Base-by-base conservation (phyloP, 2,888 invertebrate species). In the Agrilus biguttatus region DNA sequence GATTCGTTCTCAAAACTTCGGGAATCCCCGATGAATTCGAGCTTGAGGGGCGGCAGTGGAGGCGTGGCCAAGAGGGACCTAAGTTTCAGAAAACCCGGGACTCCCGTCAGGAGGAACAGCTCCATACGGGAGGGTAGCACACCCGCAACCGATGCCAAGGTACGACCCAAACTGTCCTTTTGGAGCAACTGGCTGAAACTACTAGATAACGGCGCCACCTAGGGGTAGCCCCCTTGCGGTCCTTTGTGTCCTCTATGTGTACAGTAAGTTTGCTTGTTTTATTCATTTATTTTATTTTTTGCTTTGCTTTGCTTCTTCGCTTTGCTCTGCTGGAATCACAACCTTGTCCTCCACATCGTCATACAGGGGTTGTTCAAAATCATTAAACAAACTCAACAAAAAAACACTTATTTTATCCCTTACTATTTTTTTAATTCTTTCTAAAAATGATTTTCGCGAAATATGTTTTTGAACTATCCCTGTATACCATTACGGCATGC, bases 101-200 rank as follows among this genome's bases (percentile, higher is more conserved):
- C 53, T 37, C 56, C 57, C 43, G 56, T 51, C 40, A 52, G 58
- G 51, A 56, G 52, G 50, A 51, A 47, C 45, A 65, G 55, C 57
- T 67, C 60, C 62, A 64, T 50, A 60, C 63, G 55, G 51, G 56
- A 54, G 28, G 28, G 28, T 2, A 28, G 28, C 10, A 28, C 28
- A 10, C 28, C 28, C 49, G 57, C 51, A 59, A 63, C 55, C 58
- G 76, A 75, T 62, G 58, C 63, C 61, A 82, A 83, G 82, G 82
- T 83, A 78, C 82, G 83, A 63, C 67, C 73, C 66, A 76, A 74
- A 69, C 73, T 75, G 65, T 73, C 74, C 67, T 78, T 79, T 73
- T 81, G 80, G 80, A 75, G 72, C 70, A 72, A 66, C 68, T 73
- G 74, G 73, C 71, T 75, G 70, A 72, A 77, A 73, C 72, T 70